Percentiles rank a stretch among this genome's conserved stretches.
These are phyloP conservation scores for Drymodes brunneopygia DNA, from an alignment of 2,113 vertebrate genomes.

Conservation along the genomic window DNA sequence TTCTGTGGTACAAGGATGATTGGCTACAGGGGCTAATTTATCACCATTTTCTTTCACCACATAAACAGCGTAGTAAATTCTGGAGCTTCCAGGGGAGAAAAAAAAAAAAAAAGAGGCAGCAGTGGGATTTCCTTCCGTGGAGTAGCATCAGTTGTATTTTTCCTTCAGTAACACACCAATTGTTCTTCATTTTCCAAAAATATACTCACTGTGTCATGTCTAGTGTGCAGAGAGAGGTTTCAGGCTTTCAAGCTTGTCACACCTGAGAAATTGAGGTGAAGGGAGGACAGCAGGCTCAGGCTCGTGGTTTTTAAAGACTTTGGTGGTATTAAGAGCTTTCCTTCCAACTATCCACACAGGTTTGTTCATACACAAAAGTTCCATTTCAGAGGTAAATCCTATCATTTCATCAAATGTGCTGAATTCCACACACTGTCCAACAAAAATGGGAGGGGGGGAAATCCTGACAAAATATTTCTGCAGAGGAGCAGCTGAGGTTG, in stretches of 20 bases:
- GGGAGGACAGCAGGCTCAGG: neutral
- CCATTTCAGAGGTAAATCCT: neutral
- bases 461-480: neutral
- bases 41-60: neutral
- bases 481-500: neutral
- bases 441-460: neutral
- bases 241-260: neutral
- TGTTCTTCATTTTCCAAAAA: neutral
- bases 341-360: neutral
- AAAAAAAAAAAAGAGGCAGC: neutral
- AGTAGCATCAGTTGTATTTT: neutral
- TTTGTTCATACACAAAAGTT: neutral
- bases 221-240: neutral
- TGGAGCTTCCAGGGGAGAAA: neutral
- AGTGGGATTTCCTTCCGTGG: neutral
- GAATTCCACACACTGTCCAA: neutral
- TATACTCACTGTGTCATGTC: neutral
- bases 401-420: neutral
- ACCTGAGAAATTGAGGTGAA: neutral
- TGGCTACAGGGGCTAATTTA: slow-evolving; percentile 28
- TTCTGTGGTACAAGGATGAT: neutral
- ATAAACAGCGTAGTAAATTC: neutral
- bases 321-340: neutral
- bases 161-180: neutral
- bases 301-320: neutral